Base-by-base conservation (phyloP, 1,140 invertebrate genomes). In the Leptopilina boulardi region DNA sequence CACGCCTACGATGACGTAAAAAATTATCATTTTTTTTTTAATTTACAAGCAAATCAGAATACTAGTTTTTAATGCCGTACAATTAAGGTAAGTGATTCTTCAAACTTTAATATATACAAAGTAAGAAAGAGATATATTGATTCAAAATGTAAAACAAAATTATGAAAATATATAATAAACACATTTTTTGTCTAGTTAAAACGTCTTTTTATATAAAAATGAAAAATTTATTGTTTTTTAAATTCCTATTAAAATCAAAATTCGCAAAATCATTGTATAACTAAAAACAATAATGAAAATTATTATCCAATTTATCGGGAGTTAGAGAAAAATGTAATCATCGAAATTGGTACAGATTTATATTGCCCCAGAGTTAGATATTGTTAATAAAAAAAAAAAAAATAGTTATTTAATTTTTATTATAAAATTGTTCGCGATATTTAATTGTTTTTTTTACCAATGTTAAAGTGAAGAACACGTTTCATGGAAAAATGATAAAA, bases 401-500 rank as follows among this genome's bases (percentile, higher is more conserved):
- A 54, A 19, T 19, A 54, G 5, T 54, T 54, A 18, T 54, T 54
- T 54, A 47, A 30, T 38, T 54, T 19, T 54, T 54, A 18, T 19
- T 54, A 54, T 15, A 3, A 19, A 54, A 19, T 19, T 54, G 47
- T 38, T 38, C 47, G 19, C n/a, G 3, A 54, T 54, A 54, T 19
- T 54, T 54, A 8, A 18, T 19, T 54, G 11, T 8, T 0, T 18
- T 54, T 54, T 19, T 18, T 19, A 5, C 0, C n/a, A n/a, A n/a
- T n/a, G n/a, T n/a, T n/a, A n/a, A n/a, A n/a, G n/a, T n/a, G n/a
- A n/a, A n/a, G 8, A 54, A 19, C 18, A 1, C 8, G 34, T 19
- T 77, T 77, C 38, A 70, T 47, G 76, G 72, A 74, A 38, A 74
- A 38, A 74, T 74, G 74, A 80, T 66, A 75, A n/a, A 80, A 74